Base-by-base conservation (phyloP, 1,140 invertebrate species). In the Cheumatopsyche charites region DNA sequence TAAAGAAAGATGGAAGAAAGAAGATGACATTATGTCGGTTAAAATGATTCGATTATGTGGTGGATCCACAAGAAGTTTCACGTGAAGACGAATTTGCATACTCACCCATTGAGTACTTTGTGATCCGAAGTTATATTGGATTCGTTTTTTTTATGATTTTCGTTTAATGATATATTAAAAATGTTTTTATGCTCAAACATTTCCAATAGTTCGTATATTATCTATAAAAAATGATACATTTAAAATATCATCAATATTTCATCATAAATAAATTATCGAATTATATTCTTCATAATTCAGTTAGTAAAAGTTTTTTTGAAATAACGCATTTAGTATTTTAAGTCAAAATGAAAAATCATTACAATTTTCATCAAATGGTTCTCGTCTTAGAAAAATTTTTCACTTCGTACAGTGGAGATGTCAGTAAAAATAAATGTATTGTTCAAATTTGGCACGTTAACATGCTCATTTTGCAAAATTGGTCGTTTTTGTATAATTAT, bases 341-440 rank as follows among this genome's bases (percentile, higher is more conserved):
- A n/a, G n/a, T n/a, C n/a, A n/a, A n/a, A n/a, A n/a, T n/a, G n/a
- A n/a, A n/a, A n/a, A n/a, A n/a, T n/a, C n/a, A n/a, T n/a, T 19
- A 13, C 3, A 9, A 4, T 61, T 61, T 61, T 61, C 21, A 5
- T 62, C 26, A 62, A n/a, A 15, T 26, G 58, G 58, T 62, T 62
- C 12, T 19, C 11, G 23, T 62, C 58, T 62, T 36, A 62, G 58
- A 62, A 26, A 62, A 62, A 62, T 62, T 62, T 1, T 29, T 62
- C 47, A 11, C 6, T n/a, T 17, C 19, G 9, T 52, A 0, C 13
- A 17, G 47, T 52, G 9, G 47, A 52, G 47, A 52, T 52, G 47
- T 52, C 47, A 52, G 47, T 52, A 52, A 52, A 52, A 52, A 52
- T n/a, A 17, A 52, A 1, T 12, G 2, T 9, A 36, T 4, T 36